Percentiles rank a stretch among this genome's conserved stretches.
Conservation (phyloP, 1,140 invertebrate species). For the Caenorhabditis inopinata region DNA sequence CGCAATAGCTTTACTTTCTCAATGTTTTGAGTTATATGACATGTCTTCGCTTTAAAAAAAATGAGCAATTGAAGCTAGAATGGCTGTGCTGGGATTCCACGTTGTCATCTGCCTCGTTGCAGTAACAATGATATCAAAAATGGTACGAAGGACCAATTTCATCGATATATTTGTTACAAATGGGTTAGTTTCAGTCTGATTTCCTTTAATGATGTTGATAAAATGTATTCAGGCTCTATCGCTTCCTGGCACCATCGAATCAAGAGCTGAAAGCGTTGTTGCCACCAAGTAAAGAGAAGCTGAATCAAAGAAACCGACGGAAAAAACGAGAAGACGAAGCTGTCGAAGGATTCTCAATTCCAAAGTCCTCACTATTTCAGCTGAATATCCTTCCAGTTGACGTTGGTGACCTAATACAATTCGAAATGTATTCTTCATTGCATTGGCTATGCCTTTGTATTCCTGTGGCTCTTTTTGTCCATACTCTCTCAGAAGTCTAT, state of each 20-base stretch:
- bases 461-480: constrained; percentile 36
- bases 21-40: no score
- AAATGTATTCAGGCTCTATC: constrained; percentile 30
- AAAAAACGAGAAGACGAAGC: constrained; percentile 42
- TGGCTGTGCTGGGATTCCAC: constrained; percentile 43
- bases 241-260: constrained; percentile 42
- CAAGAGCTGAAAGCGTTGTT: constrained; percentile 36
- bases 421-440: constrained; percentile 29
- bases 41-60: no score
- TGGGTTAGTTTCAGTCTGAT: neutral
- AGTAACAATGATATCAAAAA: constrained; percentile 31
- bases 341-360: constrained; percentile 36
- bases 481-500: constrained; percentile 34
- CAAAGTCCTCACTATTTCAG: constrained; percentile 28
- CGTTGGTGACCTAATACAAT: constrained; percentile 32
- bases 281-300: constrained; percentile 21
- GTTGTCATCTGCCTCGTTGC: constrained; percentile 30
- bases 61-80: no score
- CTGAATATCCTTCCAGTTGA: neutral
- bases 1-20: no score
- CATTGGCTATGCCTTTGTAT: constrained; percentile 43
- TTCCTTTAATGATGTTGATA: neutral
- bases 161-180: constrained; percentile 30
- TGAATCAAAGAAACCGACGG: constrained; percentile 5
- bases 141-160: neutral